phyloP scores from a whole-genome alignment of 2,113 vertebrate genomes.

The Syngnathus scovelli region DNA sequence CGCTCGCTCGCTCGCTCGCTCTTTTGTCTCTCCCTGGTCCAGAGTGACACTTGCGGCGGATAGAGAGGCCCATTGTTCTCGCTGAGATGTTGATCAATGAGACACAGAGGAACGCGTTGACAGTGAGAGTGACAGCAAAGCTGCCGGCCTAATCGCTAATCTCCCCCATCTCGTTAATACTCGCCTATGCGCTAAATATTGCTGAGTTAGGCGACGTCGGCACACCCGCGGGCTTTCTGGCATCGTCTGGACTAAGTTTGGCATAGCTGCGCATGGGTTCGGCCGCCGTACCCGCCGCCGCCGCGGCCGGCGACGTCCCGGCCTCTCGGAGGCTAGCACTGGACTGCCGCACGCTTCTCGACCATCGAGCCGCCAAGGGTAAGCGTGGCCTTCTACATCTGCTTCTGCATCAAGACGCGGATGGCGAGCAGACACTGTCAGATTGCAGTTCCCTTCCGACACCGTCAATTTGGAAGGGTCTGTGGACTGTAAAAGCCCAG shows the following conservation, averaged over 20 bases:
- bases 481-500: no score
- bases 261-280: conserved; percentile 27
- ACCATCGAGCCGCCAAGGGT: conserved; percentile 62
- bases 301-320: conserved; percentile 56
- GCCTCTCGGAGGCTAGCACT: conserved; percentile 71
- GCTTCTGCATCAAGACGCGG: background rate
- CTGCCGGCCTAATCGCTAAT: conserved; percentile 62
- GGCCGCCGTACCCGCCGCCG: conserved; percentile 47
- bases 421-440: no score
- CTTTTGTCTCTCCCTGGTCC: conserved; percentile 28
- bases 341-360: conserved; percentile 65
- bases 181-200: conserved; percentile 29
- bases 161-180: conserved; percentile 52
- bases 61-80: conserved; percentile 60
- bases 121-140: conserved; percentile 40
- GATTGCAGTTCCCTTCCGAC: no score
- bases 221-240: background rate
- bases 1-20: background rate
- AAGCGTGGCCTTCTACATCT: conserved; percentile 8
- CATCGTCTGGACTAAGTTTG: background rate
- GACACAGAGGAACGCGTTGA: conserved; percentile 14
- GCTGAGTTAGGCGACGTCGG: conserved; percentile 9
- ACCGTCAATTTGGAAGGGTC: no score
- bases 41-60: conserved; percentile 45
- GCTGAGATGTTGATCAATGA: conserved; percentile 68